Base-by-base conservation (phyloP, 2,797 vertebrate species). In the Loriculus beryllinus region DNA sequence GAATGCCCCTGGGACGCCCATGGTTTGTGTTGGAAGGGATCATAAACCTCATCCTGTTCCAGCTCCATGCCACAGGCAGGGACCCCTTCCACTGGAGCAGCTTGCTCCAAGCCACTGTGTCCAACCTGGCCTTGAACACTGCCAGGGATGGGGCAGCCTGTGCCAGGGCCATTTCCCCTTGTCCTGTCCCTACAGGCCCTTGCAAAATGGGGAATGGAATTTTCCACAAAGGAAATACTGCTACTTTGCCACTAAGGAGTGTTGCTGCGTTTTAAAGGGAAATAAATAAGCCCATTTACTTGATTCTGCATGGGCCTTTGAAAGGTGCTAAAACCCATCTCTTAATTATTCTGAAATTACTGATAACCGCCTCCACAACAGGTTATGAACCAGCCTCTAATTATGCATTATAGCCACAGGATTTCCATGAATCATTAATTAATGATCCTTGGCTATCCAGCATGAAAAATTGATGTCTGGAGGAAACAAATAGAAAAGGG, bases 361-460 rank as follows among this genome's bases (percentile, higher is more conserved):
- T 82, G 93, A 84, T 69, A 94, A 82, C 86, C 76, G 80, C 74
- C 86, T 91, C 80, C 0, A 37, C 95, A 96, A 93, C 94, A 96
- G 94, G 93, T 93, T 93, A 81, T 29, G 92, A 95, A 79, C 88
- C 90, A 60, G 81, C 77, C 63, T 56, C 85, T 93, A 83, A 91
- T 95, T 92, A 83, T 45, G 52, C 68, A 48, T 90, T 86, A 88
- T 92, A 88, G 83, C 93, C 91, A 84, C 74, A 54, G 82, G n/a
- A 18, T 88, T 92, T 78, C 92, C 72, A 76, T 94, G 94, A 96
- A 95, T 95, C 95, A 86, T 94, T 96, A 93, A 92, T 95, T 96
- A 95, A 96, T 95, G 94, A 86, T 95, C 80, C 90, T 86, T 10
- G 1, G 77, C 82, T 90, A 68, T 82, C 88, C 82, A 68, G 92